Conservation (phyloP, 30 jellyfish, hydroid and myxozoan genomes). For the Chrysaora quinquecirrha region DNA sequence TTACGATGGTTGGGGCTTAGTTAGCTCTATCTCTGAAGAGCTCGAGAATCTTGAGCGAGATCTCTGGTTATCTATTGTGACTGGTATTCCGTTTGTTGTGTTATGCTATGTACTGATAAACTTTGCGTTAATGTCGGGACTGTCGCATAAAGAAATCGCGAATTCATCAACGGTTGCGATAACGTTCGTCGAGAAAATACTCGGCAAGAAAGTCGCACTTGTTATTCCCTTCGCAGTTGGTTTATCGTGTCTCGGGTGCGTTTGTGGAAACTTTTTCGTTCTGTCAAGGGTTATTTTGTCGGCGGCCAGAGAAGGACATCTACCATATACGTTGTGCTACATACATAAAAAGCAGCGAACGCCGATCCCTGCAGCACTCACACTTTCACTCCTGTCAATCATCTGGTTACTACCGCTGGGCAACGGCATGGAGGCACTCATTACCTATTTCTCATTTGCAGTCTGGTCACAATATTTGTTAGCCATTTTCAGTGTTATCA, state of each 20-base stretch:
- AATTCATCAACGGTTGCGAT: slow-evolving; percentile 55
- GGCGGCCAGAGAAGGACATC: slow-evolving; percentile 46
- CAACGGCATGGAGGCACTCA: not conserved
- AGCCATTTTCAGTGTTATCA: too few species aligned
- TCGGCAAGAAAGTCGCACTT: slow-evolving; percentile 38
- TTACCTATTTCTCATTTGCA: slow-evolving; percentile 17
- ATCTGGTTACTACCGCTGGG: slow-evolving; percentile 21
- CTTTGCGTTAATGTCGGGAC: slow-evolving; percentile 36
- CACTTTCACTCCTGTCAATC: slow-evolving; percentile 21
- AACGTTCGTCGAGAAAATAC: slow-evolving; percentile 25
- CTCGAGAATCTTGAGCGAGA: slow-evolving; percentile 43
- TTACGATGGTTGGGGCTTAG: too few species aligned
- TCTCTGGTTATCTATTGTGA: slow-evolving; percentile 36
- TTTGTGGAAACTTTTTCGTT: slow-evolving; percentile 17
- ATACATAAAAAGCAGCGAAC: not conserved
- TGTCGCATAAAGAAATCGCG: slow-evolving; percentile 44
- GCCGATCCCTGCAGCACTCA: slow-evolving; percentile 33
- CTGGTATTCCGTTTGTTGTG: slow-evolving; percentile 58
- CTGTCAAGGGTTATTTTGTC: slow-evolving; percentile 38
- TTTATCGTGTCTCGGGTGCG: slow-evolving; percentile 44
- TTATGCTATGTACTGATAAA: not conserved
- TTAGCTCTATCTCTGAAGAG: slow-evolving; percentile 38
- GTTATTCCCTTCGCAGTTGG: slow-evolving; percentile 45
- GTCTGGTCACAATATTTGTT: not conserved
- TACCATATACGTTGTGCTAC: not conserved